Evolutionary conservation across 2,888 invertebrate genomes (phyloP).

Genomic region (Axea sp.): DNA sequence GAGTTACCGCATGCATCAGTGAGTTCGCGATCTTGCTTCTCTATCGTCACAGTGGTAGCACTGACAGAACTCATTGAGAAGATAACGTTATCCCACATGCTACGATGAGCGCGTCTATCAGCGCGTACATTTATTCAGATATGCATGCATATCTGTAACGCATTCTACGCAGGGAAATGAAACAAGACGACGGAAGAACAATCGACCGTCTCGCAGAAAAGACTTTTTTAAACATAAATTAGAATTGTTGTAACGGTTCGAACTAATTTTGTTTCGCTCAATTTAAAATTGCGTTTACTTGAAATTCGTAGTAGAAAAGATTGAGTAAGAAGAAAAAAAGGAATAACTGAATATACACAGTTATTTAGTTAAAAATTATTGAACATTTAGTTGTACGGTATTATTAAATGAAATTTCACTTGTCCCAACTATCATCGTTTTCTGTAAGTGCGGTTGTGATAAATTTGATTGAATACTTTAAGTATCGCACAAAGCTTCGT

Average conservation of each 20-base stretch:
- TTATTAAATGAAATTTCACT: too few species aligned
- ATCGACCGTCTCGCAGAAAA: neutral
- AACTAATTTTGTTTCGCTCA: neutral
- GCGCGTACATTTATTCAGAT: constrained; percentile 57
- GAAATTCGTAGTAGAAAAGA: too few species aligned
- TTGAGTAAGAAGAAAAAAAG: too few species aligned
- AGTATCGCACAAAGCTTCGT: too few species aligned
- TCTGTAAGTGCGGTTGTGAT: too few species aligned
- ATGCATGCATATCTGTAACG: constrained; percentile 44
- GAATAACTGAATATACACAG: too few species aligned
- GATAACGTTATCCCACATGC: constrained; percentile 62
- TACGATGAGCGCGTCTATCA: constrained; percentile 60
- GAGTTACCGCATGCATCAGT: constrained; percentile 40
- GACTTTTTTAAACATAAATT: constrained; percentile 11
- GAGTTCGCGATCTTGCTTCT: constrained; percentile 44
- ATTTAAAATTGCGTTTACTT: too few species aligned
- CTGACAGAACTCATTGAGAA: constrained; percentile 57
- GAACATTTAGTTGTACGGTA: too few species aligned
- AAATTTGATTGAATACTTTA: too few species aligned
- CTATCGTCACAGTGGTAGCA: constrained; percentile 60
- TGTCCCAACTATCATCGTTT: too few species aligned
- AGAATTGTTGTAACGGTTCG: neutral
- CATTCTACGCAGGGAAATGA: constrained; percentile 34
- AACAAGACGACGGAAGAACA: constrained; percentile 32
- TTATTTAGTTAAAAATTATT: too few species aligned